Evolutionary conservation across 1,140 invertebrate genomes (phyloP), one percentile per base, ranked within the genome.

Genomic region (Neodiprion pinetum): DNA sequence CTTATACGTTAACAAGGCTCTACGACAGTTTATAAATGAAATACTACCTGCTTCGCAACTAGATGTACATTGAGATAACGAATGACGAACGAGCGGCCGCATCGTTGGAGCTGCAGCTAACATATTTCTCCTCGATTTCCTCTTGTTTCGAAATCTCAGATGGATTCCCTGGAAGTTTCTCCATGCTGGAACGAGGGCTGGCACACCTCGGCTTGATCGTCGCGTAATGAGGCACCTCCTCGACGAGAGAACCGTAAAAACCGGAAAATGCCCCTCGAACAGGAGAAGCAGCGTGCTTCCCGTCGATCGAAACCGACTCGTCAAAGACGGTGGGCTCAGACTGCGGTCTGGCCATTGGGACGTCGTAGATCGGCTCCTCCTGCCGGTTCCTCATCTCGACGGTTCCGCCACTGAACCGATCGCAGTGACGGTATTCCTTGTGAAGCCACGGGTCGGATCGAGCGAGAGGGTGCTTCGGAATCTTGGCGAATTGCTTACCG

Each of bases 391-490:
- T 71, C 7, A 17, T 7, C 10, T 11, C 12, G 23, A 40, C 48
- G n/a, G 9, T 49, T 40, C 7, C 70, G n/a, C n/a, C 21, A 0
- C 12, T 17, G 47, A 11, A 8, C 3, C 0, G 70, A 10, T 14
- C 23, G 7, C 7, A 28, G 47, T 71, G 4, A 11, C 4, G 7
- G 1, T 17, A 10, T 14, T 40, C 23, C 9, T 8, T 4, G n/a
- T 23, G 21, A 21, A 69, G 17, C 67, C 67, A 7, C n/a, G 74
- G n/a, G 48, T 81, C 23, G 47, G 66, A 12, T 69, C 74, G n/a
- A 7, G 80, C 65, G 66, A 78, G 82, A 0, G 81, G 78, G 48
- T 80, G 78, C n/a, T 82, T 81, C 0, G 77, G 75, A 0, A 83
- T 49, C 2, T 12, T 67, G 0, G 70, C 53, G 4, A 61, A 17